Base-by-base conservation (phyloP, 2,113 vertebrate species). In the Cervus canadensis region DNA sequence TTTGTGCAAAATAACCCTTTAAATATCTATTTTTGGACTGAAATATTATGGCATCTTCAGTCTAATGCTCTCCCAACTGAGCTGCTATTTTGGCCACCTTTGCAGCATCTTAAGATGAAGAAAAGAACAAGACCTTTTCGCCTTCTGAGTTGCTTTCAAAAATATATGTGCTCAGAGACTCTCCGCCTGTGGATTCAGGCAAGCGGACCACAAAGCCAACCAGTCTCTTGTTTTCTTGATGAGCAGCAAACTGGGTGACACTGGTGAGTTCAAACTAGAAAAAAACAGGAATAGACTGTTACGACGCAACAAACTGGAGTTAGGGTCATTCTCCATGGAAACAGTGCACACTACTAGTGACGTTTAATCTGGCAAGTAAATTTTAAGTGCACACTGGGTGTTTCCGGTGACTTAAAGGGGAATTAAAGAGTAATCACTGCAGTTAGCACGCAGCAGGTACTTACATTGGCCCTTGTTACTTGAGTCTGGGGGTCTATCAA, bases 121-220 rank as follows among this genome's bases (percentile, higher is more conserved):
- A 91, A 67, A 87, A 67, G 59, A 82, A 0, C 0, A 93, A 97
- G 96, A 99, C 99, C 99, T 99, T 99, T 98, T 99, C 99, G 52
- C 99, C 99, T 98, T 99, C 99, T 0, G 99, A 99, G 99, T 99
- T 99, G 99, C 99, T 99, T 99, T 99, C 99, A 93, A 99, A 99
- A 95, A 99, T 87, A 1, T 99, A 99, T 0, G 99, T 98, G 0
- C 99, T 99, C 94, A 99, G 99, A 6, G 99, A 99, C 2, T 99
- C 98, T 93, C 99, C 98, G 26, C 99, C 99, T 0, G 98, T 98
- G 8, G 98, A 92, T 17, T 99, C 99, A 0, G 98, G 98, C 28
- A 97, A 97, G 50, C 99, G 99, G 40, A 99, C 99, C 97, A 99
- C 99, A 62, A 99, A 99, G 19, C 99, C 99, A 98, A 99, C 99